Evolutionary conservation across 2,888 invertebrate species (phyloP), one percentile per base, ranked within the genome.

Genomic region (Papilio elwesi): DNA sequence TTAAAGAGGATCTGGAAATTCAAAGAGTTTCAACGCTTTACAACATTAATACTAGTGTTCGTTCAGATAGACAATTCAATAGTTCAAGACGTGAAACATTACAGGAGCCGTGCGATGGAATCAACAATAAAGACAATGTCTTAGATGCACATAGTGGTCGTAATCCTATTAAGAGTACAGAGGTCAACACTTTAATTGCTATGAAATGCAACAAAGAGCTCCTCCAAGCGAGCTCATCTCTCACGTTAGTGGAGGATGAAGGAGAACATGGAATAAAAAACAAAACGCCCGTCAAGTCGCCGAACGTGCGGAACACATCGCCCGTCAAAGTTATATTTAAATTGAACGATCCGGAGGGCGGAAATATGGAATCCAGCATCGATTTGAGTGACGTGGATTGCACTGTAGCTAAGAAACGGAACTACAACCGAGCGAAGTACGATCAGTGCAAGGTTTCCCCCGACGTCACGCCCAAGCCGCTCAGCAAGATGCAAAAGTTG

Each of bases 201-300:
- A 92, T 93, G 92, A 90, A 89, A 76, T 80, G 74, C 0, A 90
- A 90, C 57, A 85, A 81, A 48, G 88, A 89, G 13, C 74, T 93
- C 8, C 73, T 92, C 0, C 84, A 87, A 65, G 77, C 80, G 0
- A 86, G 83, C 65, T 92, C 93, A 0, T 90, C 91, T 0, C 76
- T 92, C 0, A 92, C 90, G 0, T 70, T 92, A 15, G 90, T 91
- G 0, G 90, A 92, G n/a, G 90, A 90, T 8, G 79, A 82, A 2
- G 69, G 73, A 0, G 76, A 75, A 10, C 77, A 74, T 9, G 74
- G 66, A 0, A 78, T 78, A 8, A 79, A 83, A 2, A 73, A 0
- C 78, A 83, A 16, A 77, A 80, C 4, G 69, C 71, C 1, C 70
- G 15, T 11, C 47, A 71, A 0, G 48, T 59, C 15, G 15, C 69